Base-by-base conservation (phyloP, 1,140 invertebrate genomes). In the Cepaea nemoralis region DNA sequence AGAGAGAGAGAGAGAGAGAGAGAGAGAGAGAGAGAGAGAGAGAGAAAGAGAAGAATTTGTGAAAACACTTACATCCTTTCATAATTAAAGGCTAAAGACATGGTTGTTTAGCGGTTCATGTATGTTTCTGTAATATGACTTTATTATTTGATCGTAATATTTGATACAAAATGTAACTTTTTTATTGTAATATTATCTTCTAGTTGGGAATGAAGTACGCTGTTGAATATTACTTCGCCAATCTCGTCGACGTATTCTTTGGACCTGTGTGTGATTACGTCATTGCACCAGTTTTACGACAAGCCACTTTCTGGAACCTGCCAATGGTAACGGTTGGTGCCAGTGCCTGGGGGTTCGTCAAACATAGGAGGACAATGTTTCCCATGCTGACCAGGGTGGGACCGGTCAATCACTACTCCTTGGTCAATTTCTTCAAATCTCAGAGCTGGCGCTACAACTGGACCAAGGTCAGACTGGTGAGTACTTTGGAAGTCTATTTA, bases 221-320 rank as follows among this genome's bases (percentile, higher is more conserved):
- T 27, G 33, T 63, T 16, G 59, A 63, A 27, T 63, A 63, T 16
- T 63, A 31, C 27, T 63, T 63, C 27, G 22, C 27, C n/a, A 63
- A 63, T 31, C n/a, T 31, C 5, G 59, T 63, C 10, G 59, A 63
- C n/a, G 59, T 63, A 31, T 63, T 63, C 59, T 63, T 63, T 16
- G 59, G 59, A 63, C 59, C 59, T 31, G 59, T 63, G 10, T 63
- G 59, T 63, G 59, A 63, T 63, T 63, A 63, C 27, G 59, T 63
- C 6, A 31, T 63, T 31, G 40, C 69, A 39, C 37, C 35, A 2
- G n/a, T 40, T n/a, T 22, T 42, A 2, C 37, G 69, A 22, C 35
- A 40, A n/a, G 33, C 22, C 0, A 71, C 35, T 8, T 71, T 71
- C 37, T 40, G 37, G 35, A 40, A 71, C n/a, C 6, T 40, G 2